Base-by-base conservation (phyloP, 2,888 invertebrate species). In the Phymatocera aterrima region DNA sequence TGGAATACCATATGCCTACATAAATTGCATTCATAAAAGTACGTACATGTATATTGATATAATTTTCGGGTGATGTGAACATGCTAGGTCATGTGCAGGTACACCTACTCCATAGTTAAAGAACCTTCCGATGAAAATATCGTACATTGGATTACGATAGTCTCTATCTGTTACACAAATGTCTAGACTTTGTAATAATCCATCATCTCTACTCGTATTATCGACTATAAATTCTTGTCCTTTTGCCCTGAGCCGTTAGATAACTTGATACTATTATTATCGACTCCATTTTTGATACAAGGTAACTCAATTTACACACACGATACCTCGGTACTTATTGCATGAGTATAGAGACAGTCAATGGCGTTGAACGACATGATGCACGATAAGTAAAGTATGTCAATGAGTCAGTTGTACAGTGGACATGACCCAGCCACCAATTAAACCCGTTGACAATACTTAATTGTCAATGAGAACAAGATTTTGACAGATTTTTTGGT, bases 61-160 rank as follows among this genome's bases (percentile, higher is more conserved):
- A n/a, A n/a, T n/a, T n/a, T n/a, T n/a, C n/a, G n/a, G 10, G 24
- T 24, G 28, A 15, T 28, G 8, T 28, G 24, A 10, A 24, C 2
- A 15, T 1, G n/a, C n/a, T 31, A 12, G 31, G 34, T 12, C 15
- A 15, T 61, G 1, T 31, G 15, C 15, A 12, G 31, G n/a, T 31
- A 51, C n/a, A 5, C 51, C 12, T 31, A 1, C 31, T 61, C 21
- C 31, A 61, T 15, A 61, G 60, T 31, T 15, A 3, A 61, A 61
- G 60, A 61, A 61, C 60, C 60, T 34, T 61, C 34, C 31, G 60
- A 61, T 61, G 34, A 31, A 31, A n/a, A n/a, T n/a, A n/a, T n/a
- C n/a, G 10, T n/a, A 61, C 3, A 61, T 61, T 34, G 18, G 60
- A 61, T 61, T 61, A 34, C 1, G 4, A n/a, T n/a, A n/a, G n/a